These are phyloP conservation scores for Drosophila seguyi DNA, from an alignment of 1,140 invertebrate species.

Conservation along the genomic window DNA sequence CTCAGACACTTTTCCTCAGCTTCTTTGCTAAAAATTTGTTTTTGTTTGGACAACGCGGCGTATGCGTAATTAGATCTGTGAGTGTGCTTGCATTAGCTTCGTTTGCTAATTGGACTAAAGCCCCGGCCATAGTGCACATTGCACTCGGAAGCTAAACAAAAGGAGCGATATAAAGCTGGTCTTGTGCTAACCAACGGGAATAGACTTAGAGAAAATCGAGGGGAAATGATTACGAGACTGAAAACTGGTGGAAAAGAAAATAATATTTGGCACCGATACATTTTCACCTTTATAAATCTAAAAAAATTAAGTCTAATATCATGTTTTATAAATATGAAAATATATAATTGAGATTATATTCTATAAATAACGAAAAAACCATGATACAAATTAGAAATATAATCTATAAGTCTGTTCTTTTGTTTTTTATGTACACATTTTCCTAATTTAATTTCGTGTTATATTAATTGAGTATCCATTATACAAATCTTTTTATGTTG, in stretches of 20 bases:
- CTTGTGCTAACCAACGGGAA: not conserved
- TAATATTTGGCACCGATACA: too few species aligned
- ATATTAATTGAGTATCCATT: not conserved
- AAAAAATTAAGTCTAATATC: too few species aligned
- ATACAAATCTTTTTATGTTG: not conserved
- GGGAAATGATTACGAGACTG: too few species aligned
- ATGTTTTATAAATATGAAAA: too few species aligned
- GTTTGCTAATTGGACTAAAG: conserved; percentile 68
- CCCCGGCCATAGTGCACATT: conserved; percentile 31
- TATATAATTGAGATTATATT: too few species aligned
- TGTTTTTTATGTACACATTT: too few species aligned
- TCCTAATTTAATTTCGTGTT: too few species aligned
- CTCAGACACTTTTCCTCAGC: conserved; percentile 24
- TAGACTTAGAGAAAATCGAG: not conserved
- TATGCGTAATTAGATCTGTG: conserved; percentile 75
- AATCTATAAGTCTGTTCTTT: too few species aligned
- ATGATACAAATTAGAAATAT: too few species aligned
- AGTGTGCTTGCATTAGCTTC: conserved; percentile 45
- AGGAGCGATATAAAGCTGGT: conserved; percentile 3
- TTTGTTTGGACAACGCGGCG: conserved; percentile 49
- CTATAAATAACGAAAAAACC: too few species aligned
- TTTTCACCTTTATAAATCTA: too few species aligned
- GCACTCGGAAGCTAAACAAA: conserved; percentile 29
- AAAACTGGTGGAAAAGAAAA: not conserved
- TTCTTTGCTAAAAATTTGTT: conserved; percentile 14